Conservation (phyloP, 2,888 invertebrate species). For the Cenopis cana region DNA sequence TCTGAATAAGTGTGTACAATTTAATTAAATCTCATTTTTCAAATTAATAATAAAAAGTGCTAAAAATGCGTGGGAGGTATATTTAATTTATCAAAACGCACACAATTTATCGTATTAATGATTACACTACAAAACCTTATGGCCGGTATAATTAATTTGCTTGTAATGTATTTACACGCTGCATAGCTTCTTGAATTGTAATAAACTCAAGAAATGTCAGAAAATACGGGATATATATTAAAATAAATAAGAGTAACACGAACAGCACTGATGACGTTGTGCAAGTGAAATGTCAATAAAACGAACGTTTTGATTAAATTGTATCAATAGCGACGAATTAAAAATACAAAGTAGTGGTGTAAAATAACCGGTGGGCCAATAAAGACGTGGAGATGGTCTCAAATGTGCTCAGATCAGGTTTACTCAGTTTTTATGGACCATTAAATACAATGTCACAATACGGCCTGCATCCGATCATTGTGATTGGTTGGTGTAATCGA, state of each 20-base stretch:
- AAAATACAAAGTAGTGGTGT: background rate
- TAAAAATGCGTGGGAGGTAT: too few relatives aligned
- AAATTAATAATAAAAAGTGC: too few relatives aligned
- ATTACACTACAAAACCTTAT: too few relatives aligned
- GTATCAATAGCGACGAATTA: background rate
- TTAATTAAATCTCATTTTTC: too few relatives aligned
- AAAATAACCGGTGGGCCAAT: background rate
- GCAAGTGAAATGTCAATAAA: constrained; percentile 1
- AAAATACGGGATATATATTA: background rate
- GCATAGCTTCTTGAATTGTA: too few relatives aligned
- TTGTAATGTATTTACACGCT: too few relatives aligned
- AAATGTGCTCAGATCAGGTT: background rate
- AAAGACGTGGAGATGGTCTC: background rate
- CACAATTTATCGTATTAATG: too few relatives aligned
- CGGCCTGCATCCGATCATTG: background rate
- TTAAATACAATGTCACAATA: background rate
- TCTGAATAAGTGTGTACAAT: too few relatives aligned
- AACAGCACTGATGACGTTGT: background rate
- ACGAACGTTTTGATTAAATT: constrained; percentile 1
- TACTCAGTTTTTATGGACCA: background rate
- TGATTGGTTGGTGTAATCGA: background rate
- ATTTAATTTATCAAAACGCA: too few relatives aligned
- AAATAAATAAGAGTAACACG: background rate
- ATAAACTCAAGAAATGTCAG: background rate
- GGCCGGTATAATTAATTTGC: too few relatives aligned